Base-by-base conservation (phyloP, 1,140 invertebrate species). In the Drosophila albomicans region DNA sequence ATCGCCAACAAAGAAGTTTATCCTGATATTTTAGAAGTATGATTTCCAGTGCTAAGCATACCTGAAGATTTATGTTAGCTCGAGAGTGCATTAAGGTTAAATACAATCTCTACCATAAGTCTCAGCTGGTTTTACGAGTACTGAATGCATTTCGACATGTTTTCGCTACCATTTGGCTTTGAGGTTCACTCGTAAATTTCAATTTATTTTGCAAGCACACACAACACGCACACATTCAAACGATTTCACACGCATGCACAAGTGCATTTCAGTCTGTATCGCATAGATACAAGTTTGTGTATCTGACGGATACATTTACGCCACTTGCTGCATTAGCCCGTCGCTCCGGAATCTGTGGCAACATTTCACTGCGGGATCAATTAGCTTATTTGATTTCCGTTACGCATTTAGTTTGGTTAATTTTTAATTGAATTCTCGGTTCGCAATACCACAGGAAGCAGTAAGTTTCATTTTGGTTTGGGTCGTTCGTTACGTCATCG, bases 341-440 rank as follows among this genome's bases (percentile, higher is more conserved):
- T 59, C 57, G 38, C 20, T 63, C 5, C 41, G 41, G n/a, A 43
- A 43, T 54, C 28, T 32, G 35, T 38, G 32, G 35, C 32, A 41
- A 16, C 35, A 57, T 25, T 20, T 38, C 13, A 66, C 35, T 66
- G 48, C 62, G 51, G 41, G 35, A 64, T 79, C 54, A 64, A 87
- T 82, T 73, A 82, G 70, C 75, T 76, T 75, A 66, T 75, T 82
- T 69, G 48, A 68, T 86, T 72, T 72, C 56, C 71, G 64, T 35
- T 61, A 66, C 45, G 74, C 59, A 78, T 71, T 85, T 78, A 46
- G 59, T 30, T 62, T 11, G 28, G 28, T 73, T 74, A 41, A 67
- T 69, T 75, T 35, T 56, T 56, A 56, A 56, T 56, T 56, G 30
- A 56, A 56, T 35, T 6, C 52, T 56, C 5, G 25, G n/a, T 16